Evolutionary conservation across 2,888 invertebrate species (phyloP).

Genomic region (Anagyrus pseudococci): DNA sequence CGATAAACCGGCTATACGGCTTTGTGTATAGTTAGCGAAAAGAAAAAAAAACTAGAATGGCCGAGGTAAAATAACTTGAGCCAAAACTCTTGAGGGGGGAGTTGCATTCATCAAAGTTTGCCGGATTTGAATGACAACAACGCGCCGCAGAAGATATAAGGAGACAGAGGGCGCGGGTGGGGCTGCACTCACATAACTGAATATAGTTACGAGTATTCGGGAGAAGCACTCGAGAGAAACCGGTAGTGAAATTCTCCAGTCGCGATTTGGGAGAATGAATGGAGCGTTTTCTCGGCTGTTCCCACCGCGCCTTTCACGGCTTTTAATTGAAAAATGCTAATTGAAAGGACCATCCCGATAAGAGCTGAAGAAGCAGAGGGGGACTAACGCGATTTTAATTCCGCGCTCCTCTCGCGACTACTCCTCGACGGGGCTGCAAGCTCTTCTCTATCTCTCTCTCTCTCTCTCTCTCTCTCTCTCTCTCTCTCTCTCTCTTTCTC

Average conservation of each 20-base stretch:
- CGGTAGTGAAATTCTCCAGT: slow-evolving; percentile 31
- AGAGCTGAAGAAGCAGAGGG: not conserved
- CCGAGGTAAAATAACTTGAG: not conserved
- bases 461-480: too few species aligned
- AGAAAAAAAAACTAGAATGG: slow-evolving; percentile 1
- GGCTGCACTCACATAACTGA: too few species aligned
- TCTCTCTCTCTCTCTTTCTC: too few species aligned
- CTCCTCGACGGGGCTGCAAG: too few species aligned
- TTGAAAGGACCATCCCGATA: slow-evolving; percentile 28
- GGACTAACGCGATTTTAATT: slow-evolving; percentile 28
- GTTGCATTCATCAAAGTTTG: slow-evolving; percentile 35
- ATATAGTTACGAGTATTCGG: too few species aligned
- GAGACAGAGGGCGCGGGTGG: not conserved
- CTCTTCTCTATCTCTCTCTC: too few species aligned
- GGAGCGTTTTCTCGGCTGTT: slow-evolving; percentile 2
- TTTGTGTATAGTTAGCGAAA: not conserved
- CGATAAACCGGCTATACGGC: too few species aligned
- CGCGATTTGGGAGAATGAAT: slow-evolving; percentile 21
- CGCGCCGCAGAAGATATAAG: not conserved
- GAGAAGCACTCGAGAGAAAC: too few species aligned
- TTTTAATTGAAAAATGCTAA: slow-evolving; percentile 41
- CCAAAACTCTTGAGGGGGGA: not conserved
- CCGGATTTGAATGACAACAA: slow-evolving; percentile 37
- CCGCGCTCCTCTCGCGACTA: slow-evolving; percentile 17
- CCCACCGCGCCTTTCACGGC: slow-evolving; percentile 24